A percentile compares a stretch with the other conserved stretches of the same genome.
Conservation (phyloP, 2,888 invertebrate genomes). For the Habroteleia sp. region DNA sequence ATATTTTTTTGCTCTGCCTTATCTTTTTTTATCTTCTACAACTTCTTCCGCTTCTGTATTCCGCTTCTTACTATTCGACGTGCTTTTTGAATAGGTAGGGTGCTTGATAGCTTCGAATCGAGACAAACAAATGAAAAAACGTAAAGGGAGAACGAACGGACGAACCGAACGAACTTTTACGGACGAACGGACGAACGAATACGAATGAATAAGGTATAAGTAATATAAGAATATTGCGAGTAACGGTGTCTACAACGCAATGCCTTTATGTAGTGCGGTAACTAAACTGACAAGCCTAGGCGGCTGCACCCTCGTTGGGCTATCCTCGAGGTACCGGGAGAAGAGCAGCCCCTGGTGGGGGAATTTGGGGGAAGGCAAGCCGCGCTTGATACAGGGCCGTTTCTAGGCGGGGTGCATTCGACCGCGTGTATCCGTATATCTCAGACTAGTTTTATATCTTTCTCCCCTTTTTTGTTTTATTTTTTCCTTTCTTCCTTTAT, state of each 20-base stretch:
- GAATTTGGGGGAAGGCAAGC: conserved; percentile 61
- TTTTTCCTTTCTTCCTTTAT: conserved; percentile 23
- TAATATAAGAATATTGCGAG: conserved; percentile 79
- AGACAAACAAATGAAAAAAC: conserved; percentile 37
- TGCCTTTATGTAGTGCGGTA: conserved; percentile 81
- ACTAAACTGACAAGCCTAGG: conserved; percentile 79
- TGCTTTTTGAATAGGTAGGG: not conserved
- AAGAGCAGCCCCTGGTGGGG: conserved; percentile 61
- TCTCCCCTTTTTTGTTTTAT: conserved; percentile 8
- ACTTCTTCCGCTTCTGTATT: not conserved
- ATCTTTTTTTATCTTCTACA: not conserved
- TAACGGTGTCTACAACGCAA: conserved; percentile 81
- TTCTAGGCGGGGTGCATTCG: conserved; percentile 64
- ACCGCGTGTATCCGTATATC: conserved; percentile 48
- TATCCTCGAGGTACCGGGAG: conserved; percentile 66
- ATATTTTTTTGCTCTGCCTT: no score
- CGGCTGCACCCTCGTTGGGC: conserved; percentile 65
- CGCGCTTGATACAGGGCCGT: conserved; percentile 63
- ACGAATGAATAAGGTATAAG: conserved; percentile 65
- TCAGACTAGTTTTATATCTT: conserved; percentile 25
- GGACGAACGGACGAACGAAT: conserved; percentile 69
- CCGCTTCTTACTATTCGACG: not conserved
- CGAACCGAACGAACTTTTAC: conserved; percentile 70
- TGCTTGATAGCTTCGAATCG: conserved; percentile 10
- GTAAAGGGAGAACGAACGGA: conserved; percentile 62